A percentile compares a stretch with the other conserved stretches of the same genome.
phyloP scores from a whole-genome alignment of 2,113 vertebrate species.

The Anhinga anhinga region DNA sequence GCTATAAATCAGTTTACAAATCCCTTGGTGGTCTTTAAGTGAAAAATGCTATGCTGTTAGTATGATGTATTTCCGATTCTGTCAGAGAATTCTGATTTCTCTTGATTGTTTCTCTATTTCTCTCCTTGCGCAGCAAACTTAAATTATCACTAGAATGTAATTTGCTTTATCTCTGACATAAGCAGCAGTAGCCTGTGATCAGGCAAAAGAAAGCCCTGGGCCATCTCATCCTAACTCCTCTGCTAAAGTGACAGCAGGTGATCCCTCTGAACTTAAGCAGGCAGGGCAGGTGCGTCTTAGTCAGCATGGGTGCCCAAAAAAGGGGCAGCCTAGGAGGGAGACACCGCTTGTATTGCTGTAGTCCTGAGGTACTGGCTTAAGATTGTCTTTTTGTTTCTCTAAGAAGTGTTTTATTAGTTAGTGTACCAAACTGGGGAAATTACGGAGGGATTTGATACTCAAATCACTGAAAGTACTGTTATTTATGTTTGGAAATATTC shows the following conservation, averaged over 20 bases:
- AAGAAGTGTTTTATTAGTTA: background rate
- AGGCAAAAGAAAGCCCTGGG: background rate
- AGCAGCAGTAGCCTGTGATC: fast-evolving
- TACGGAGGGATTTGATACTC: background rate
- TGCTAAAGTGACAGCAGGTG: background rate
- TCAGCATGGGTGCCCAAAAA: background rate
- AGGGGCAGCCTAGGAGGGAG: fast-evolving
- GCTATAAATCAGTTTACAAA: background rate
- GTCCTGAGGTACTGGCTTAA: no score
- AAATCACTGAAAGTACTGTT: fast-evolving
- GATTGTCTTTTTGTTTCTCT: background rate
- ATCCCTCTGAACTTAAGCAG: background rate
- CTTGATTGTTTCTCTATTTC: fast-evolving
- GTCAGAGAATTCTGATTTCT: background rate
- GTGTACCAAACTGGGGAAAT: fast-evolving
- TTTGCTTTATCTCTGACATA: background rate
- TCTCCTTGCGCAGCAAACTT: fast-evolving
- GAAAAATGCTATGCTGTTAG: background rate
- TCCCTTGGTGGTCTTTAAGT: background rate
- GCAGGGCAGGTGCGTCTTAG: background rate
- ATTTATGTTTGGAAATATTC: background rate
- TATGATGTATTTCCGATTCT: fast-evolving
- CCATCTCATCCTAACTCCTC: background rate
- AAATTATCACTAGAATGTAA: background rate
- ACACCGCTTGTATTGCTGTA: fast-evolving